Percentiles rank a stretch among this genome's conserved stretches.
Conservation (phyloP, 2,888 invertebrate species). For the Cosmorhoe ocellata region DNA sequence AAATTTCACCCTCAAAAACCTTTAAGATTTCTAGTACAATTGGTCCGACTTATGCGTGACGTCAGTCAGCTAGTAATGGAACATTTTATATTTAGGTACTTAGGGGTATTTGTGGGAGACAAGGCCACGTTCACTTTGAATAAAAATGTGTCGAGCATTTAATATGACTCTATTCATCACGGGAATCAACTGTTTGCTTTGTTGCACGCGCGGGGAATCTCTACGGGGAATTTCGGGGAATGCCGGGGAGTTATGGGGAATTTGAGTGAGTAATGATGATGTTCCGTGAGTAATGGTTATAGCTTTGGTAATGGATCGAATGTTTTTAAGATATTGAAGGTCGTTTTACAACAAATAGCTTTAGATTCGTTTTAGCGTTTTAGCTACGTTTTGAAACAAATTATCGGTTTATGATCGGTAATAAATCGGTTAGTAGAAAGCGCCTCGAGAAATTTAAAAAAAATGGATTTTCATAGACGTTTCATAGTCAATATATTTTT, state of each 20-base stretch:
- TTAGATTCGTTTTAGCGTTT: background rate
- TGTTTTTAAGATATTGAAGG: slow-evolving; percentile 9
- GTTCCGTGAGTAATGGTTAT: slow-evolving; percentile 11
- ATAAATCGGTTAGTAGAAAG: no score
- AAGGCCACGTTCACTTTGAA: slow-evolving; percentile 38
- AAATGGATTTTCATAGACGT: no score
- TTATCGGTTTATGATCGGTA: no score
- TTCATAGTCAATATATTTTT: no score
- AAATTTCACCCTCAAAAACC: no score
- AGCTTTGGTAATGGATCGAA: slow-evolving; percentile 9
- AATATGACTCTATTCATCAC: slow-evolving; percentile 40
- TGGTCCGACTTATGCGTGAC: no score
- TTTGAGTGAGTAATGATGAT: slow-evolving; percentile 17
- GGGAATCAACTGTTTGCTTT: slow-evolving; percentile 33
- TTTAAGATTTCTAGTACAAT: no score
- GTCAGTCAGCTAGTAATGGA: no score
- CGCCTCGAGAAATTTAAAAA: no score
- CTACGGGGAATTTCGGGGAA: slow-evolving; percentile 1
- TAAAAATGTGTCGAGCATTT: slow-evolving; percentile 39
- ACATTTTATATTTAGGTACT: no score
- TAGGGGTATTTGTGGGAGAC: slow-evolving; percentile 34
- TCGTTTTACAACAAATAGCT: background rate
- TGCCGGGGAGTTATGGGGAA: background rate
- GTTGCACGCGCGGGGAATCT: slow-evolving; percentile 1
- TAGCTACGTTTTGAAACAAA: no score